Base-by-base conservation (phyloP, 2,888 invertebrate genomes). In the Mycalesis mineus region DNA sequence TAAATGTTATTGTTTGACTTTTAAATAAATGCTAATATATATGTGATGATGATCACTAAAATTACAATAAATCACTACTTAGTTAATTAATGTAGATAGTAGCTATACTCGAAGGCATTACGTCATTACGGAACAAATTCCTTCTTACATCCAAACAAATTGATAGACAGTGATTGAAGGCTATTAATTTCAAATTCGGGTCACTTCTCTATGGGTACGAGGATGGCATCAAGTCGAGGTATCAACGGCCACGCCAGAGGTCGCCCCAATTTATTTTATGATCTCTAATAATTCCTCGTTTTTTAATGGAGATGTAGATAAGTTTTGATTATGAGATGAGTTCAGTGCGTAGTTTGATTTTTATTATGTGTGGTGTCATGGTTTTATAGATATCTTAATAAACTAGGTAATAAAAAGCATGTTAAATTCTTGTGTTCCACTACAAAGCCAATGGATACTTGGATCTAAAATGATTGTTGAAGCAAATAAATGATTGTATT, bases 171-270 rank as follows among this genome's bases (percentile, higher is more conserved):
- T 62, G 57, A 62, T 62, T 62, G 60, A 55, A 62, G 50, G 49
- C 57, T 58, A 52, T 44, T 55, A 53, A 39, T 33, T 17, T 7
- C 39, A 57, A 51, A 62, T 62, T 56, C 60, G 55, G 64, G 62
- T 62, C 63, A 61, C 48, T 51, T 55, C 17, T 47, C 52, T 45
- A 55, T 40, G 42, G 53, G 47, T 31, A 55, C 15, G 41, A 55
- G 53, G 54, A 55, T 60, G 60, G 56, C 63, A 47, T 51, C 39
- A 50, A 57, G 56, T 58, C 58, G 56, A 62, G 60, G 62, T 56
- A 57, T 62, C 62, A 51, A n/a, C 47, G 47, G 48, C 28, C 49
- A 40, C 44, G 39, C 29, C n/a, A 33, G 36, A 40, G 41, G 39
- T 42, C 51, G 47, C 8, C 3, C 31, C 50, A 61, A 47, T 61